Evolutionary conservation across 2,113 vertebrate species (phyloP).

Genomic region (Leucoraja erinaceus): DNA sequence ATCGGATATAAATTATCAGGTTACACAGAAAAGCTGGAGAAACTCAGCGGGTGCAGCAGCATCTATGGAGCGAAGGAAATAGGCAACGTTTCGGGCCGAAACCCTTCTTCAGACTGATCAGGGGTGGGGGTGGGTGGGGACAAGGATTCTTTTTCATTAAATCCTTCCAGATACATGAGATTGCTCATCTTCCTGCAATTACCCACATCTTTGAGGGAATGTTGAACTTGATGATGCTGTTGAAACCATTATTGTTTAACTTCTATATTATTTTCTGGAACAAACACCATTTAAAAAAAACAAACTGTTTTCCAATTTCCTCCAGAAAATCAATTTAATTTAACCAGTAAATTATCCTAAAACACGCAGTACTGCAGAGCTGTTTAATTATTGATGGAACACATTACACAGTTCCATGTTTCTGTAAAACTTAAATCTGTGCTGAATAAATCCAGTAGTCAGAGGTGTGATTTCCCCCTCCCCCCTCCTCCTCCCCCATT

Average conservation of each 20-base stretch:
- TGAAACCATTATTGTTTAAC: background rate
- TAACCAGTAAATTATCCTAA: too few relatives aligned
- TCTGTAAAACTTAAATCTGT: background rate
- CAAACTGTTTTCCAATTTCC: background rate
- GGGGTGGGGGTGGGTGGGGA: too few relatives aligned
- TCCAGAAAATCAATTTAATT: too few relatives aligned
- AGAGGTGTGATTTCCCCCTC: background rate
- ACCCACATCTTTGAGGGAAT: background rate
- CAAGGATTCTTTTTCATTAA: background rate
- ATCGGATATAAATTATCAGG: too few relatives aligned
- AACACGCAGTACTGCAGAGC: background rate
- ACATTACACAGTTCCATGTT: background rate
- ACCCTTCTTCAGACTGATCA: too few relatives aligned
- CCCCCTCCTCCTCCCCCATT: too few relatives aligned
- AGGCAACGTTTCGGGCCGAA: too few relatives aligned
- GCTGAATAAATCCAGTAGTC: background rate
- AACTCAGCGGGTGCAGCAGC: too few relatives aligned
- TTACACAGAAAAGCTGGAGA: too few relatives aligned
- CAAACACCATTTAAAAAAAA: background rate
- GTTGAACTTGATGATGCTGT: background rate
- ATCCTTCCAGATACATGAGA: background rate
- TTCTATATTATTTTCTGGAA: background rate
- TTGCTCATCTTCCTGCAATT: background rate
- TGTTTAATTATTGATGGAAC: background rate
- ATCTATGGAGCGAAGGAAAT: too few relatives aligned